A percentile compares a stretch with the other conserved stretches of the same genome.
Evolutionary conservation across 2,888 invertebrate species (phyloP).

Genomic region (Nudaria mundana): DNA sequence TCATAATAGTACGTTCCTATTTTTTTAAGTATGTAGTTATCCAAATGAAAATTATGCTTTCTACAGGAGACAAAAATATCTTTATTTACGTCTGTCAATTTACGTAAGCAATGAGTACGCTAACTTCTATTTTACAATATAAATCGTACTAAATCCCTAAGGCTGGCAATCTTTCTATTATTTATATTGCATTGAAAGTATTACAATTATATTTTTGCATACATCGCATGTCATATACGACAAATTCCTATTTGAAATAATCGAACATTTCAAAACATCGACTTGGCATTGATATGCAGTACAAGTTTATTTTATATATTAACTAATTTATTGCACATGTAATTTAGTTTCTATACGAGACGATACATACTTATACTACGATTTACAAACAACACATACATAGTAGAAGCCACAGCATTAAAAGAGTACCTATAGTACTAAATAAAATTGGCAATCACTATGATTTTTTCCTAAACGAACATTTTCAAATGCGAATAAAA

Average conservation of each 20-base stretch:
- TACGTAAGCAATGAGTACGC: too few relatives aligned
- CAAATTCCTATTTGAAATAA: constrained; percentile 12
- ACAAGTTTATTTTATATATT: constrained; percentile 53
- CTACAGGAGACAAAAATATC: constrained; percentile 10
- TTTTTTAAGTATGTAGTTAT: constrained; percentile 1
- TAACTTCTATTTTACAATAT: too few relatives aligned
- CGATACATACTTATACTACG: constrained; percentile 47
- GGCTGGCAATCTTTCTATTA: too few relatives aligned
- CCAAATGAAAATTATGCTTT: constrained; percentile 8
- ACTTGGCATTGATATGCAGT: constrained; percentile 76
- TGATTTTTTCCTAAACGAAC: too few relatives aligned
- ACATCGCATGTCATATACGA: too few relatives aligned
- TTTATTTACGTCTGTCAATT: constrained; percentile 11
- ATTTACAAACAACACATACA: constrained; percentile 39
- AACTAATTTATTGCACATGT: constrained; percentile 69
- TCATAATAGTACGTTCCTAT: neutral
- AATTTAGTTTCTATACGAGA: constrained; percentile 48
- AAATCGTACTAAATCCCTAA: too few relatives aligned
- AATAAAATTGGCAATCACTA: too few relatives aligned
- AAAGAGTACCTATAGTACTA: too few relatives aligned
- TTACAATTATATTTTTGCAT: too few relatives aligned
- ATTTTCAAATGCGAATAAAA: too few relatives aligned
- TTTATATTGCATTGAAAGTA: too few relatives aligned
- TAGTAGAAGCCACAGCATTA: constrained; percentile 51
- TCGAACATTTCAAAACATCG: constrained; percentile 51